Conservation (phyloP, 2,888 invertebrate species). For the Trilocha varians region DNA sequence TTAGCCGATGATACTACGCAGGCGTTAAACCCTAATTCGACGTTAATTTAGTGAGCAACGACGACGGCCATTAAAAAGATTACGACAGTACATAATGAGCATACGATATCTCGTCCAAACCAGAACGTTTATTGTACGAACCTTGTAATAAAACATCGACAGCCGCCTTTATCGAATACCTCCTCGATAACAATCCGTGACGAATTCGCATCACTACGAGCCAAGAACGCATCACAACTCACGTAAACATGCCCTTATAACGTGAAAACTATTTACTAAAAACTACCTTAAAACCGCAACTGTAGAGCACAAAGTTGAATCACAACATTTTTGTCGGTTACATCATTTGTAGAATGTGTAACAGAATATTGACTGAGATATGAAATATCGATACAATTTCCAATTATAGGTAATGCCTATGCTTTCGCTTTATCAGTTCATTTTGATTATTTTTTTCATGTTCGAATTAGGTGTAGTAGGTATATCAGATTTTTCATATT, state of each 20-base stretch:
- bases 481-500: too few species aligned
- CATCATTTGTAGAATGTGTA: conserved; percentile 11
- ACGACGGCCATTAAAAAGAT: background rate
- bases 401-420: conserved; percentile 52
- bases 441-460: conserved; percentile 1
- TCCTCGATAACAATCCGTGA: conserved; percentile 70
- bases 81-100: conserved; percentile 17
- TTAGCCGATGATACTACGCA: background rate
- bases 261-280: conserved; percentile 8
- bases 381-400: conserved; percentile 56
- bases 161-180: conserved; percentile 64
- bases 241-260: conserved; percentile 6
- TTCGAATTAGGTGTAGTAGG: too few species aligned
- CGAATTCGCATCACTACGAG: conserved; percentile 61
- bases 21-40: background rate
- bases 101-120: conserved; percentile 40
- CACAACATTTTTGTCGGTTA: background rate
- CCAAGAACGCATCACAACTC: background rate
- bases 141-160: conserved; percentile 64
- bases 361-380: conserved; percentile 45
- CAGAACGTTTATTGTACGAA: conserved; percentile 40
- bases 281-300: conserved; percentile 12
- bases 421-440: conserved; percentile 33
- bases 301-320: conserved; percentile 10
- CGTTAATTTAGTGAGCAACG: background rate